These are phyloP conservation scores for Pelodiscus sinensis DNA, from an alignment of 2,113 vertebrate species.

Conservation along the genomic window DNA sequence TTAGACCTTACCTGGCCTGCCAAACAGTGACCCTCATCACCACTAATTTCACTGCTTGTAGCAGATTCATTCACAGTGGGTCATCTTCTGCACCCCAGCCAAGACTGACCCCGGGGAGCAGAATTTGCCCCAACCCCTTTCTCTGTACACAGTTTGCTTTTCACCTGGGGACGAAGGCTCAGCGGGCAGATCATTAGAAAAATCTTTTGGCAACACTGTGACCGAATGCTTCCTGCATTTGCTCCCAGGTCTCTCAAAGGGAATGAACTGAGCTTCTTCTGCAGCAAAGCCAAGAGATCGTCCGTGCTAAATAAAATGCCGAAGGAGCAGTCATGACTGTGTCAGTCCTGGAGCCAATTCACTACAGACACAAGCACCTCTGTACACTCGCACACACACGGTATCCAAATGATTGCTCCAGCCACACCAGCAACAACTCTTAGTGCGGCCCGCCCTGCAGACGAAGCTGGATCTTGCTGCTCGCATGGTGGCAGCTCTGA, in stretches of 20 bases:
- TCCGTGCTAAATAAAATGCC: background rate
- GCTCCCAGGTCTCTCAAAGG: background rate
- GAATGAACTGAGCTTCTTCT: background rate
- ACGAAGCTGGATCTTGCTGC: background rate
- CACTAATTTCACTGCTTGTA: background rate
- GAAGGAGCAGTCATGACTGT: background rate
- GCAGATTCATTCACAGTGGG: background rate
- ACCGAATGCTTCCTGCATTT: background rate
- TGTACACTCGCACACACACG: background rate
- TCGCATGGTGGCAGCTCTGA: background rate
- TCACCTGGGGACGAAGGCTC: background rate
- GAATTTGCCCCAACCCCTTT: background rate
- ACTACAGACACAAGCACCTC: background rate
- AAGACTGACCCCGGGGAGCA: background rate
- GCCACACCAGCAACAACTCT: background rate
- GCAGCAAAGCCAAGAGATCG: fast-evolving
- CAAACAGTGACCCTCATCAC: background rate
- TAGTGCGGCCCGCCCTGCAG: background rate
- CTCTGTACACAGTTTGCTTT: background rate
- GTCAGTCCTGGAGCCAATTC: background rate
- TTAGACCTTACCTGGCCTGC: background rate
- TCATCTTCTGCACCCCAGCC: background rate
- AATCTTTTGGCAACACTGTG: background rate
- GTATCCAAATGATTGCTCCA: background rate
- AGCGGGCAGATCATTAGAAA: background rate